Conservation (phyloP, 2,113 vertebrate genomes). For the Isurus oxyrinchus region DNA sequence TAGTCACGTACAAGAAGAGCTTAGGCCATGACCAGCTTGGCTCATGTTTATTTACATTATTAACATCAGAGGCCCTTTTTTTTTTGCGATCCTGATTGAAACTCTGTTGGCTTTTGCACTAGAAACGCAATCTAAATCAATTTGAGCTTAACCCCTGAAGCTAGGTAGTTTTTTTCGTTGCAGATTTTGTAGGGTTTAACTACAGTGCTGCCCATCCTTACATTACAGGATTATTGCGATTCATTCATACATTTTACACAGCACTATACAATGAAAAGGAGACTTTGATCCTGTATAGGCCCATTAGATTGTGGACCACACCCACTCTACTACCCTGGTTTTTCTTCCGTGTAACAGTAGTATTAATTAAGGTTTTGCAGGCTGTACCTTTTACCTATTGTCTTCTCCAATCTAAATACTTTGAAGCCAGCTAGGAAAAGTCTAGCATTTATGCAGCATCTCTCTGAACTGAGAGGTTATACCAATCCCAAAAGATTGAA, state of each 20-base stretch:
- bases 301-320: not conserved
- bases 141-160: not conserved
- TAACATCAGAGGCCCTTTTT: not conserved
- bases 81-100: not conserved
- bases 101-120: not conserved
- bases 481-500: no score
- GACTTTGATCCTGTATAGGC: not conserved
- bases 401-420: not conserved
- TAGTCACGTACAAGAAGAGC: not conserved
- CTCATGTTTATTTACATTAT: slow-evolving; percentile 25
- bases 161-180: not conserved
- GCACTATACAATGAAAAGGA: not conserved
- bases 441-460: no score
- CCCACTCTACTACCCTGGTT: not conserved
- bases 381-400: not conserved
- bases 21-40: slow-evolving; percentile 2
- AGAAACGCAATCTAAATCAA: not conserved
- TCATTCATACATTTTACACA: not conserved
- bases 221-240: not conserved
- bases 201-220: not conserved
- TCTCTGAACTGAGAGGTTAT: no score
- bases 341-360: not conserved
- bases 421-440: no score
- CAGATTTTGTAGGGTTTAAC: not conserved
- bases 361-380: not conserved